phyloP scores from a whole-genome alignment of 2,113 vertebrate species.

The Alces alces region DNA sequence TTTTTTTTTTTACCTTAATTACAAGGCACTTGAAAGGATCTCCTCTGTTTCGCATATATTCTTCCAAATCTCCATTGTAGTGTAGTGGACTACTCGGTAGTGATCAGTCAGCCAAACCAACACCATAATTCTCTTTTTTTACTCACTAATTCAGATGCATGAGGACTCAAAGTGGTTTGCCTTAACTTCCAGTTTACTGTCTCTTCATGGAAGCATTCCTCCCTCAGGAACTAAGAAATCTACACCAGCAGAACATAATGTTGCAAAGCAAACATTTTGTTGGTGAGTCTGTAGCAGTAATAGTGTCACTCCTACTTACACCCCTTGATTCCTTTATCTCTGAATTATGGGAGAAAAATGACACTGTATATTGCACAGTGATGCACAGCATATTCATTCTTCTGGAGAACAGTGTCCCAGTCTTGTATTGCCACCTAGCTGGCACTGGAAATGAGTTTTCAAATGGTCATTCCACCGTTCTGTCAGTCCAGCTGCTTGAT shows the following conservation, averaged over 20 bases:
- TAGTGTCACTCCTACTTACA: not conserved
- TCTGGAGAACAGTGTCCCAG: not conserved
- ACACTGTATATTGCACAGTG: not conserved
- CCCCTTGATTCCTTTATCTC: not conserved
- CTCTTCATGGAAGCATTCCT: not conserved
- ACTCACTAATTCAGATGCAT: not conserved
- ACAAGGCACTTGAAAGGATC: not conserved
- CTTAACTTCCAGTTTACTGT: not conserved
- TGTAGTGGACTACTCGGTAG: not conserved
- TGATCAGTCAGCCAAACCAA: not conserved
- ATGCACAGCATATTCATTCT: not conserved
- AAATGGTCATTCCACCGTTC: not conserved
- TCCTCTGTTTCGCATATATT: not conserved
- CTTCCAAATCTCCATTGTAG: not conserved
- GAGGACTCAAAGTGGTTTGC: not conserved
- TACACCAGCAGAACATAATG: not conserved
- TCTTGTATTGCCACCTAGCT: not conserved
- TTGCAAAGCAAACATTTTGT: not conserved
- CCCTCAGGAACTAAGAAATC: not conserved
- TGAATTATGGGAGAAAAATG: not conserved
- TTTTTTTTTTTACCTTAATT: not conserved
- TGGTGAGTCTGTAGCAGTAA: not conserved
- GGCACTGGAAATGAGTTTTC: not conserved
- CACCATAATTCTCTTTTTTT: not conserved
- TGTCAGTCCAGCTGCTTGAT: not conserved